These are phyloP conservation scores for Cheilosia urbana DNA, from an alignment of 2,888 invertebrate species.

Conservation along the genomic window DNA sequence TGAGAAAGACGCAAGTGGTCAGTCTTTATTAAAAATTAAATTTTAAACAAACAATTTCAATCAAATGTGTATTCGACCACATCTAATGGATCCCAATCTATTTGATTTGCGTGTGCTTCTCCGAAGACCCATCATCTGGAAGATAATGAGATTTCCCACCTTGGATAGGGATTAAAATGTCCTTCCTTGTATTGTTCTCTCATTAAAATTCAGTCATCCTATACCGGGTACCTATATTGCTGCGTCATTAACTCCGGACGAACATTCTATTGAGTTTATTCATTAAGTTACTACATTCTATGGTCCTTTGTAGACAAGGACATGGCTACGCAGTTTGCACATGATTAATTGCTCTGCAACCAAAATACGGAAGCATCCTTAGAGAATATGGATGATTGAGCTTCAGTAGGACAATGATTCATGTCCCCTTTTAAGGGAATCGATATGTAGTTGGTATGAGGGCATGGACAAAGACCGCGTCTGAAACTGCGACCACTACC, in stretches of 20 bases:
- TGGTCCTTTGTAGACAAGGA: slow-evolving; percentile 16
- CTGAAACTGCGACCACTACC: neutral
- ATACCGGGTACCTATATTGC: neutral
- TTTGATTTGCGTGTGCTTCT: too few relatives aligned
- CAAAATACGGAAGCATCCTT: slow-evolving; percentile 21
- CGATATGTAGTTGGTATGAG: neutral
- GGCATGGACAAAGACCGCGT: neutral
- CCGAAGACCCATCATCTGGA: neutral
- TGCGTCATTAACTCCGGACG: slow-evolving; percentile 13
- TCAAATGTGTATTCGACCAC: too few relatives aligned
- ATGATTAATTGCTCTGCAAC: slow-evolving; percentile 31
- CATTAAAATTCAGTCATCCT: slow-evolving; percentile 31
- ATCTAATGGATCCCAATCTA: too few relatives aligned
- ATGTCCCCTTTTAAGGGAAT: neutral
- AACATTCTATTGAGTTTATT: neutral
- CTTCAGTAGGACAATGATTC: slow-evolving; percentile 21
- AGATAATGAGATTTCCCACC: neutral
- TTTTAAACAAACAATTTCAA: too few relatives aligned
- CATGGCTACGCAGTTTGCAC: slow-evolving; percentile 41
- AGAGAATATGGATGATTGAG: slow-evolving; percentile 32
- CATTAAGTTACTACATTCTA: slow-evolving; percentile 2
- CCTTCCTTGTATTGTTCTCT: neutral
- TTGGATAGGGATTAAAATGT: neutral
- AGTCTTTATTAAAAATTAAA: too few relatives aligned
- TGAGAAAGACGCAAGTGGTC: neutral